phyloP scores from a whole-genome alignment of 2,113 vertebrate species.

The Ictidomys tridecemlineatus region DNA sequence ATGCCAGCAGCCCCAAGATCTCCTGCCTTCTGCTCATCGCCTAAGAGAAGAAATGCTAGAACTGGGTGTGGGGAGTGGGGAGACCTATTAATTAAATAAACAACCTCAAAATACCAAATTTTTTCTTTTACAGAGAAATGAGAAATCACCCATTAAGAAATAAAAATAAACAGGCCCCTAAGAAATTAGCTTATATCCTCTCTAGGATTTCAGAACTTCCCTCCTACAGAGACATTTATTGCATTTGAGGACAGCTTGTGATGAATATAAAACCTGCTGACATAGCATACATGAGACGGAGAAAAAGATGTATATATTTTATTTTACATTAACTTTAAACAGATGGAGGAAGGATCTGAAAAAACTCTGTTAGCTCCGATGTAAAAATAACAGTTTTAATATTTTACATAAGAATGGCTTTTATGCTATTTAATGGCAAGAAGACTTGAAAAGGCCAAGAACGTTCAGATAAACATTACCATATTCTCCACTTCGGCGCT shows the following conservation, averaged over 20 bases:
- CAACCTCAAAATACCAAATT: constrained; percentile 58
- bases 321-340: constrained; percentile 78
- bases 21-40: not conserved
- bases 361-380: constrained; percentile 53
- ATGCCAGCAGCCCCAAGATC: not conserved
- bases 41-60: not conserved
- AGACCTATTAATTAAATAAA: constrained; percentile 50
- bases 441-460: constrained; percentile 65
- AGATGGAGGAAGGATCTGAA: constrained; percentile 62
- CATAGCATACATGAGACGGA: constrained; percentile 67
- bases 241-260: constrained; percentile 72
- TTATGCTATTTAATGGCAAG: constrained; percentile 63
- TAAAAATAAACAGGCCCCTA: constrained; percentile 71
- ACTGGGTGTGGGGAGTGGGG: not conserved
- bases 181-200: constrained; percentile 71
- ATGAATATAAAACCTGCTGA: constrained; percentile 81
- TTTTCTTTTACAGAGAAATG: constrained; percentile 56
- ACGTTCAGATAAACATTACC: constrained; percentile 88
- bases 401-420: constrained; percentile 77
- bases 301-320: constrained; percentile 75
- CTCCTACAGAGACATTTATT: constrained; percentile 74
- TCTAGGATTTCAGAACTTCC: constrained; percentile 71
- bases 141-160: constrained; percentile 62
- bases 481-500: constrained; percentile 98
- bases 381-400: constrained; percentile 78